Percentiles rank a stretch among this genome's conserved stretches.
phyloP scores from a whole-genome alignment of 2,888 invertebrate genomes.

The Empis livida region DNA sequence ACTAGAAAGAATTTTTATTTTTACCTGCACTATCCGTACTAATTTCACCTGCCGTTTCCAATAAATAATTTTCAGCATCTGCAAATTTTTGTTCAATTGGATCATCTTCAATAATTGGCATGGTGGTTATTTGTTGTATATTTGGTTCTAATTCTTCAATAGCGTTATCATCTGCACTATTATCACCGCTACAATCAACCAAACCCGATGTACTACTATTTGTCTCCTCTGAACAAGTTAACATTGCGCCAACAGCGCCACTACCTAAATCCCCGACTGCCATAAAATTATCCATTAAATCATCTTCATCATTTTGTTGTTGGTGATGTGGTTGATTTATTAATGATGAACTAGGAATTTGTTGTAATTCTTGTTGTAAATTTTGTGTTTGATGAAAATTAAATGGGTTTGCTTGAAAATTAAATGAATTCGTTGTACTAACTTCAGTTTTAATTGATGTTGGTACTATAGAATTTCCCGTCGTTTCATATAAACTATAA shows the following conservation, averaged over 20 bases:
- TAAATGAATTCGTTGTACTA: slow-evolving; percentile 9
- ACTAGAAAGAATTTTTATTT: background rate
- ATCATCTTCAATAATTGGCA: slow-evolving; percentile 35
- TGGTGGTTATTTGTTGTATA: slow-evolving; percentile 16
- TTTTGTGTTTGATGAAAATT: slow-evolving; percentile 3
- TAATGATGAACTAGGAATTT: slow-evolving; percentile 5
- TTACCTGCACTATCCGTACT: slow-evolving; percentile 29
- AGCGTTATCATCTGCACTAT: slow-evolving; percentile 11
- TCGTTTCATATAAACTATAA: slow-evolving; percentile 3
- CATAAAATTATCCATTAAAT: slow-evolving; percentile 13
- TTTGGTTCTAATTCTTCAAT: slow-evolving; percentile 22
- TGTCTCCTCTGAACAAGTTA: slow-evolving; percentile 16
- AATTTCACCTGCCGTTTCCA: slow-evolving; percentile 48
- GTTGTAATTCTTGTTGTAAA: background rate
- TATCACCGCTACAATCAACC: slow-evolving; percentile 21
- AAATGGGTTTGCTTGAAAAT: slow-evolving; percentile 7
- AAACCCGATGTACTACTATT: slow-evolving; percentile 29
- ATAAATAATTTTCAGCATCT: slow-evolving; percentile 67
- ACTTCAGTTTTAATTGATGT: slow-evolving; percentile 10
- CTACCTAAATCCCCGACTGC: slow-evolving; percentile 16
- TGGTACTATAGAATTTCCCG: slow-evolving; percentile 9
- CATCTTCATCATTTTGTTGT: slow-evolving; percentile 6
- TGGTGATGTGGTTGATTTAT: slow-evolving; percentile 6
- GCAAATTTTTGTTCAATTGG: slow-evolving; percentile 54
- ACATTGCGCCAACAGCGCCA: slow-evolving; percentile 20